Percentiles rank a stretch among this genome's conserved stretches.
These are phyloP conservation scores for Amphimedon queenslandica DNA, from an alignment of 37 sponge, comb jelly and placozoan genomes.

Conservation along the genomic window DNA sequence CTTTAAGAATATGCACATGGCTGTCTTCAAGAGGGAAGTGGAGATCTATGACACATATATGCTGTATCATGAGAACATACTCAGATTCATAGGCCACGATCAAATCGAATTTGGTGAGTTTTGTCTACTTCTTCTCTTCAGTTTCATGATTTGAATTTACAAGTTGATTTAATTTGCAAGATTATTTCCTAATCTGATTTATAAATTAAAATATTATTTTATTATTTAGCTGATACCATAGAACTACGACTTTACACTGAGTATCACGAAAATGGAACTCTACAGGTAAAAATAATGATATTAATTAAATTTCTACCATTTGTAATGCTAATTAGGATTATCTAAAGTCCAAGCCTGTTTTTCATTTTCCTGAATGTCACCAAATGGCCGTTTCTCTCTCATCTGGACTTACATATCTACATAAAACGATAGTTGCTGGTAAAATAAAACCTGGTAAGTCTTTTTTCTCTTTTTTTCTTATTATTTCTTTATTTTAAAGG, in stretches of 20 bases:
- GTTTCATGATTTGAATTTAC: not conserved
- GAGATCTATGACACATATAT: not conserved
- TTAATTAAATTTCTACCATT: too few relatives aligned
- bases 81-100: not conserved
- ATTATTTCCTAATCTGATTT: too few relatives aligned
- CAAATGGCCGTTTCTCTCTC: not conserved
- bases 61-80: not conserved
- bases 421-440: not conserved
- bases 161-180: too few relatives aligned
- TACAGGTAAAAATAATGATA: too few relatives aligned
- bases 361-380: too few relatives aligned
- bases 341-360: too few relatives aligned
- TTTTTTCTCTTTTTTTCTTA: not conserved
- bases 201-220: too few relatives aligned
- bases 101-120: not conserved
- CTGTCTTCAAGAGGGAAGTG: not conserved
- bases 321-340: not conserved
- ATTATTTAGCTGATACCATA: too few relatives aligned
- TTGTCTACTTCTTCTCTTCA: not conserved
- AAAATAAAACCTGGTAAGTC: not conserved
- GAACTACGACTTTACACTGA: too few relatives aligned
- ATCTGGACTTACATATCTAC: not conserved
- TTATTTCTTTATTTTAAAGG: conserved; percentile 16
- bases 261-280: too few relatives aligned
- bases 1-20: not conserved